phyloP scores from a whole-genome alignment of 2,797 vertebrate species.

The Champsocephalus esox region DNA sequence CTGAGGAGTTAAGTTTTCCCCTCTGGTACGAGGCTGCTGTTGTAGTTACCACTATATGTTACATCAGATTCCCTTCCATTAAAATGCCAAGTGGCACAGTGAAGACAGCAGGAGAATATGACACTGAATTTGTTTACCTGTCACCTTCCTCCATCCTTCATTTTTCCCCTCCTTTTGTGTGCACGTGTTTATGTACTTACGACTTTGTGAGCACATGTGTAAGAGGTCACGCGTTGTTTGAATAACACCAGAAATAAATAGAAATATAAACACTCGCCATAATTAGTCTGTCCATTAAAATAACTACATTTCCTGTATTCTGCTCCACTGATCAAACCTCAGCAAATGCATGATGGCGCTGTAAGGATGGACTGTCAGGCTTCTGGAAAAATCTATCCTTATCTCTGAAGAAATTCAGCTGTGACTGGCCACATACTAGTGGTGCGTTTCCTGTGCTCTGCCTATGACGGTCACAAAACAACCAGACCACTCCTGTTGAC shows the following conservation, averaged over 20 bases:
- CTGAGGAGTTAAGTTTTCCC: slow-evolving; percentile 90
- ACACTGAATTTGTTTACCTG: slow-evolving; percentile 89
- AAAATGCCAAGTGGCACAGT: slow-evolving; percentile 91
- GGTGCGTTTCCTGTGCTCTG: slow-evolving; percentile 70
- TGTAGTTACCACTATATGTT: slow-evolving; percentile 87
- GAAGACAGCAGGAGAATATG: slow-evolving; percentile 88
- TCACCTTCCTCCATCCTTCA: slow-evolving; percentile 81
- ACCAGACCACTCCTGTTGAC: slow-evolving; percentile 70
- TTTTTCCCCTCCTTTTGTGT: slow-evolving; percentile 49
- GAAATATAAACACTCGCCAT: not conserved
- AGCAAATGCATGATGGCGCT: slow-evolving; percentile 29
- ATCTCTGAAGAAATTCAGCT: slow-evolving; percentile 70
- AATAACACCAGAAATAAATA: slow-evolving; percentile 24
- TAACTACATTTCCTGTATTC: slow-evolving; percentile 29
- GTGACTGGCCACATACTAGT: slow-evolving; percentile 69
- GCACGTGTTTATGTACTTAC: slow-evolving; percentile 30
- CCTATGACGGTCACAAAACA: slow-evolving; percentile 74
- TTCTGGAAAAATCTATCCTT: slow-evolving; percentile 61
- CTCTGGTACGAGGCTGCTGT: slow-evolving; percentile 85
- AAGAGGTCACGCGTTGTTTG: slow-evolving; percentile 60
- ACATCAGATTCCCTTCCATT: slow-evolving; percentile 90
- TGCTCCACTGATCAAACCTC: slow-evolving; percentile 49
- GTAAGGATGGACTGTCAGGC: slow-evolving; percentile 58
- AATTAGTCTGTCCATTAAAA: slow-evolving; percentile 2
- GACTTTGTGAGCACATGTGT: slow-evolving; percentile 27